Conservation (phyloP, 1,140 invertebrate genomes). For the Radopholus similis region DNA sequence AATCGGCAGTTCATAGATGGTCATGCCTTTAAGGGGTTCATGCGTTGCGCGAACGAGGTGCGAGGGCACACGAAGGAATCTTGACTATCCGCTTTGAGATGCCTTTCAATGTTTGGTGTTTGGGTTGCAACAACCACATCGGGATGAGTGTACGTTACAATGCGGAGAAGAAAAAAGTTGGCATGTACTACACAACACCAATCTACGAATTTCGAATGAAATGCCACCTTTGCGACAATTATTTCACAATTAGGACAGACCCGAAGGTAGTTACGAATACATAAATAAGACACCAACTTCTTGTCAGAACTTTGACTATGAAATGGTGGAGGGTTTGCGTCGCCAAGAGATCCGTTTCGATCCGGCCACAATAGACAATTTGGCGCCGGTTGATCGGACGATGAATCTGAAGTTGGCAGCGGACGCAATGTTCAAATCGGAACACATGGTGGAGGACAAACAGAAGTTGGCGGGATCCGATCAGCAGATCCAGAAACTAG, state of each 20-base stretch:
- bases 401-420: constrained; percentile 47
- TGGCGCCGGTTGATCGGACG: constrained; percentile 60
- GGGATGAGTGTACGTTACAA: constrained; percentile 98
- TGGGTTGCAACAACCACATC: constrained; percentile 90
- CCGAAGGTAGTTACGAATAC: constrained; percentile 74
- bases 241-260: constrained; percentile 98
- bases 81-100: constrained; percentile 97
- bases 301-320: constrained; percentile 89
- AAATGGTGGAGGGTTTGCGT: constrained; percentile 85
- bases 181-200: constrained; percentile 87
- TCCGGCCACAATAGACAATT: constrained; percentile 89
- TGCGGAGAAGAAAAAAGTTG: constrained; percentile 95
- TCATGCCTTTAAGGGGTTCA: too few relatives aligned
- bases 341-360: constrained; percentile 97
- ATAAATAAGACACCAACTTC: neutral
- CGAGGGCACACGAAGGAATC: constrained; percentile 89
- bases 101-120: constrained; percentile 99
- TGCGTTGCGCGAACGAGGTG: constrained; percentile 86
- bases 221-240: constrained; percentile 92
- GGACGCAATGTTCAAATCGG: constrained; percentile 58
- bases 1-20: too few relatives aligned
- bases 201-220: constrained; percentile 98
- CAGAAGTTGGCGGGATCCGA: constrained; percentile 45
- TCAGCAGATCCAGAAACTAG: constrained; percentile 43
- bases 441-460: constrained; percentile 51